phyloP scores from a whole-genome alignment of 2,888 invertebrate species.

The Scrobipalpa atriplicella region DNA sequence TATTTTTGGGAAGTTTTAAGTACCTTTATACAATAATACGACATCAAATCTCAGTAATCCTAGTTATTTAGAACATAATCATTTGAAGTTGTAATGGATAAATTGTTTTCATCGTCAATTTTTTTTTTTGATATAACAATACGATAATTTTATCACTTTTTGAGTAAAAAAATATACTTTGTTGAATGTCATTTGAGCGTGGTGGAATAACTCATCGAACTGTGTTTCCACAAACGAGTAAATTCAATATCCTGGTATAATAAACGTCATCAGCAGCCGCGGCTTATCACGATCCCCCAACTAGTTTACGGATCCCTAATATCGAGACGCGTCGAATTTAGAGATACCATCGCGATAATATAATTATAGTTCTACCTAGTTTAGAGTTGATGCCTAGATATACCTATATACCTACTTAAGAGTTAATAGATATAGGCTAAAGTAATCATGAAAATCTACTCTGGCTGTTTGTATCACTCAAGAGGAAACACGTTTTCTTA shows the following conservation, averaged over 20 bases:
- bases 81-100: too few species aligned
- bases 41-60: too few species aligned
- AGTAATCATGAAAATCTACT: neutral
- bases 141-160: too few species aligned
- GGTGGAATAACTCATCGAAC: neutral
- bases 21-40: too few species aligned
- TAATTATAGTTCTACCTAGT: slow-evolving; percentile 2
- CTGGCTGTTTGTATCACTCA: neutral
- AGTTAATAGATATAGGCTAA: neutral
- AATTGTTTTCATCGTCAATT: too few species aligned
- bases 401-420: neutral
- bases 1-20: too few species aligned
- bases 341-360: neutral
- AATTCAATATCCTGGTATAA: slow-evolving; percentile 1
- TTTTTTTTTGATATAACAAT: too few species aligned
- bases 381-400: neutral
- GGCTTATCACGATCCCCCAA: neutral
- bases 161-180: too few species aligned
- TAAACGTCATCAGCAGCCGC: neutral
- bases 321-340: neutral
- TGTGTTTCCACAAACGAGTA: neutral
- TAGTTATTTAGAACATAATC: too few species aligned
- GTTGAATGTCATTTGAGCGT: neutral
- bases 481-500: too few species aligned
- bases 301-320: slow-evolving; percentile 8